These are phyloP conservation scores for Empis stercorea DNA, from an alignment of 2,888 invertebrate genomes.

Conservation along the genomic window DNA sequence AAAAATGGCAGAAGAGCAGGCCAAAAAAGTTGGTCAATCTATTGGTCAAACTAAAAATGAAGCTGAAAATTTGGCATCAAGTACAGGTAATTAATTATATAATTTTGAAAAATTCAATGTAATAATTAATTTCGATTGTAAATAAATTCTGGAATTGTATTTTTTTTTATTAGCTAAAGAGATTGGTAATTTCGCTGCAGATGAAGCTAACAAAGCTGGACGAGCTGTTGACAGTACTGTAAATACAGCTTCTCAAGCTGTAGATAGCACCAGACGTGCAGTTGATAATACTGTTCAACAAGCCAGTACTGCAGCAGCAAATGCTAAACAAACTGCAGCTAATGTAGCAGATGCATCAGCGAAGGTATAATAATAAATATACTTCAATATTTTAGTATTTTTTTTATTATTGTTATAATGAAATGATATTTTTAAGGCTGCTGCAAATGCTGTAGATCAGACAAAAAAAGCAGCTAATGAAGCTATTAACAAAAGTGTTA, in stretches of 20 bases:
- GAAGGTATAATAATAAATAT: constrained; percentile 13
- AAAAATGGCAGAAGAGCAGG: constrained; percentile 49
- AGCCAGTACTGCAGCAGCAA: constrained; percentile 23
- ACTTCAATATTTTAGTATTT: not conserved
- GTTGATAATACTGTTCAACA: constrained; percentile 26
- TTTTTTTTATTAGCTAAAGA: constrained; percentile 27
- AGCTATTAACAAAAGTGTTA: constrained; percentile 38
- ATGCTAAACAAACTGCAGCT: constrained; percentile 30
- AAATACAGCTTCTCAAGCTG: constrained; percentile 23
- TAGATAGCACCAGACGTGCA: constrained; percentile 25
- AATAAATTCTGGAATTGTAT: not conserved
- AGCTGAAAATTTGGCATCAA: constrained; percentile 40
- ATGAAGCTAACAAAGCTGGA: constrained; percentile 30
- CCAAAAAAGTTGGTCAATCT: constrained; percentile 47
- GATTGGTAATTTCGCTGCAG: constrained; percentile 31
- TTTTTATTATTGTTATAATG: not conserved
- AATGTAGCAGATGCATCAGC: constrained; percentile 30
- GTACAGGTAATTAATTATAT: constrained; percentile 29
- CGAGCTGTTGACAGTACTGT: constrained; percentile 31
- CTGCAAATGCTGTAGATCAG: constrained; percentile 29
- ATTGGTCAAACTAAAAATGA: constrained; percentile 45
- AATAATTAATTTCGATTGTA: not conserved
- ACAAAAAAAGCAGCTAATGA: constrained; percentile 38
- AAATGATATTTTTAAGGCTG: constrained; percentile 25
- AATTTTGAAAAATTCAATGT: not conserved